Evolutionary conservation across 2,797 vertebrate species (phyloP).

Genomic region (Syngnathus acus): DNA sequence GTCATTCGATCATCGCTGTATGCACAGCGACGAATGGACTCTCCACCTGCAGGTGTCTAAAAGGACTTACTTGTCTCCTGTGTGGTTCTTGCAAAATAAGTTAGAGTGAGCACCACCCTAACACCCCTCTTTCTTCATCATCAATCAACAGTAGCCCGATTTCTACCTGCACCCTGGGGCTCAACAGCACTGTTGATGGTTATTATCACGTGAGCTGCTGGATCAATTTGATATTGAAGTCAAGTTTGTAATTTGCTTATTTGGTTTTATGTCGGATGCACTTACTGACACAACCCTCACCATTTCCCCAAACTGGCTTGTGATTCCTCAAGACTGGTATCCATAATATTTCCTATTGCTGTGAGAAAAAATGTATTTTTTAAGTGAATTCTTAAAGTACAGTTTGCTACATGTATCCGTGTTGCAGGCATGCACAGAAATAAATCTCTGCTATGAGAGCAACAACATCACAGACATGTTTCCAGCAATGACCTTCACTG

Average conservation of each 20-base stretch:
- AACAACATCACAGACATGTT: conserved; percentile 90
- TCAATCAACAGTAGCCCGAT: neutral
- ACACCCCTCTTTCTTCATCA: too few species aligned
- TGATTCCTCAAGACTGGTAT: neutral
- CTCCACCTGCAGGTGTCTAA: too few species aligned
- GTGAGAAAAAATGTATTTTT: too few species aligned
- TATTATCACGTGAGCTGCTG: neutral
- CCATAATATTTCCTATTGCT: too few species aligned
- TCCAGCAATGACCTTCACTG: conserved; percentile 76
- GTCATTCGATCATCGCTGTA: too few species aligned
- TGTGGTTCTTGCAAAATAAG: too few species aligned
- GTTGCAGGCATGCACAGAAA: conserved; percentile 84
- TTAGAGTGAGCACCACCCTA: too few species aligned
- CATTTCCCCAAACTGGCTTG: neutral
- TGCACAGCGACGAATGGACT: too few species aligned
- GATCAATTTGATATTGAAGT: neutral
- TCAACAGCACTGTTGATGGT: neutral
- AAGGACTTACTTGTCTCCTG: too few species aligned
- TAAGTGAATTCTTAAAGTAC: neutral
- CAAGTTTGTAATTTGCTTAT: neutral
- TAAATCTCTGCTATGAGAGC: conserved; percentile 81
- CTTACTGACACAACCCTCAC: neutral
- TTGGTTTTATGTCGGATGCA: neutral
- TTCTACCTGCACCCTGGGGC: neutral
- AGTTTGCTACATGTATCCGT: neutral